These are phyloP conservation scores for Pachyseris speciosa DNA, from an alignment of 64 coral and sea anemone genomes.

Conservation along the genomic window DNA sequence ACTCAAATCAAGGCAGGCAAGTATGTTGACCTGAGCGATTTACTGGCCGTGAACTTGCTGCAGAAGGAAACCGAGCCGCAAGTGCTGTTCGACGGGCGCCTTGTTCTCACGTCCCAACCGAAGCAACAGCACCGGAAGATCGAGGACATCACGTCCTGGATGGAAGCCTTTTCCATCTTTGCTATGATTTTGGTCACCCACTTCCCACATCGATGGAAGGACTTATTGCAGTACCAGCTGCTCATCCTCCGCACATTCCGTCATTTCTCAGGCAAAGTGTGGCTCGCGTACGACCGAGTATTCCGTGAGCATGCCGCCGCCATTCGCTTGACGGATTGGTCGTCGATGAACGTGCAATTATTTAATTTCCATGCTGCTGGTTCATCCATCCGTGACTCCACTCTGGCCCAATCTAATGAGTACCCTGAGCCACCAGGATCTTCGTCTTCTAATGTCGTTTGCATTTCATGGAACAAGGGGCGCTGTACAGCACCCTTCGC, in stretches of 20 bases:
- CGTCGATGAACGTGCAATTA: slow-evolving; percentile 11
- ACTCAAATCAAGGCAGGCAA: too few species aligned
- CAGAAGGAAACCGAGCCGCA: too few species aligned
- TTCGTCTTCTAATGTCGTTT: background rate
- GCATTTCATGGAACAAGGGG: background rate
- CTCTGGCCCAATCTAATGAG: too few species aligned
- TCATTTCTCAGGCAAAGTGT: slow-evolving; percentile 2
- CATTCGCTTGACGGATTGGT: background rate
- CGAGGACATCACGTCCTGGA: background rate
- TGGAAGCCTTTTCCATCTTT: too few species aligned
- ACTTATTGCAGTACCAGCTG: slow-evolving; percentile 15
- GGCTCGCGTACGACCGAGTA: slow-evolving; percentile 7
- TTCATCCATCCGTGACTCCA: too few species aligned
- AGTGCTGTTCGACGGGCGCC: too few species aligned
- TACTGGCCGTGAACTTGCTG: too few species aligned
- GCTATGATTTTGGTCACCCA: too few species aligned
- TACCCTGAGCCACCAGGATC: background rate
- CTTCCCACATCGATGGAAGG: too few species aligned
- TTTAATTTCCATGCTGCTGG: slow-evolving; percentile 36
- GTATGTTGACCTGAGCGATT: too few species aligned
- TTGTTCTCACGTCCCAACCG: too few species aligned
- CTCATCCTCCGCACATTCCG: background rate
- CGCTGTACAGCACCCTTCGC: background rate
- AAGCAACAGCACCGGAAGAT: too few species aligned
- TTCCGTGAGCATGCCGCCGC: slow-evolving; percentile 35